A percentile compares a stretch with the other conserved stretches of the same genome.
Conservation (phyloP, 1,140 invertebrate species). For the Theocolax elegans region DNA sequence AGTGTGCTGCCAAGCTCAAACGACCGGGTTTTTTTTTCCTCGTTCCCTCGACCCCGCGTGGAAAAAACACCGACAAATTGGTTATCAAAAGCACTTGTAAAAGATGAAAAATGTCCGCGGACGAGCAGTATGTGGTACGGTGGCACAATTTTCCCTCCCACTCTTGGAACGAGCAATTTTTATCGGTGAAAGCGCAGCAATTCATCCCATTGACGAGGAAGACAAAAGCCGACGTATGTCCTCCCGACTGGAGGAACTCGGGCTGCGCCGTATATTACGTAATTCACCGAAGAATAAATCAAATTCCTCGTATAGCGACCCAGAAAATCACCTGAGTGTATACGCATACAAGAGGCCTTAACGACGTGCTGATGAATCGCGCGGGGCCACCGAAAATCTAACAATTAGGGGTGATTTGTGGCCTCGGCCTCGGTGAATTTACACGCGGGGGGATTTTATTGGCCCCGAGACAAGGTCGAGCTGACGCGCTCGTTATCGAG, state of each 20-base stretch:
- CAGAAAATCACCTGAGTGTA: conserved; percentile 6
- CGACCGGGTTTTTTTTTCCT: not conserved
- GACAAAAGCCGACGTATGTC: not conserved
- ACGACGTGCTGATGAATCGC: conserved; percentile 40
- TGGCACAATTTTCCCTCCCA: too few relatives aligned
- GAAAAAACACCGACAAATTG: conserved; percentile 19
- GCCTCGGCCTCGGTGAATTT: conserved; percentile 38
- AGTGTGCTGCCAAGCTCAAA: not conserved
- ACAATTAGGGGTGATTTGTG: conserved; percentile 52
- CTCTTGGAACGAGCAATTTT: too few relatives aligned
- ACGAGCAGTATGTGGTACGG: too few relatives aligned
- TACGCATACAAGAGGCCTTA: conserved; percentile 23
- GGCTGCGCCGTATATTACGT: not conserved
- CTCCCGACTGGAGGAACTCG: not conserved
- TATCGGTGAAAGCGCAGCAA: not conserved
- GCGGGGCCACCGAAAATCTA: conserved; percentile 42
- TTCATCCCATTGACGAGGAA: not conserved
- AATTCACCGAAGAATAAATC: conserved; percentile 3
- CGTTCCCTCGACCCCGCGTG: not conserved
- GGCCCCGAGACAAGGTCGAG: conserved; percentile 43
- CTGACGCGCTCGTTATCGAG: conserved; percentile 11
- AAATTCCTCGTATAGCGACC: not conserved
- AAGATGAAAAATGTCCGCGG: not conserved
- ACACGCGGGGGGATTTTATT: conserved; percentile 44
- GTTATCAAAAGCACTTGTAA: conserved; percentile 24